Evolutionary conservation across 2,888 invertebrate genomes (phyloP).

Genomic region (Drosophila testacea): DNA sequence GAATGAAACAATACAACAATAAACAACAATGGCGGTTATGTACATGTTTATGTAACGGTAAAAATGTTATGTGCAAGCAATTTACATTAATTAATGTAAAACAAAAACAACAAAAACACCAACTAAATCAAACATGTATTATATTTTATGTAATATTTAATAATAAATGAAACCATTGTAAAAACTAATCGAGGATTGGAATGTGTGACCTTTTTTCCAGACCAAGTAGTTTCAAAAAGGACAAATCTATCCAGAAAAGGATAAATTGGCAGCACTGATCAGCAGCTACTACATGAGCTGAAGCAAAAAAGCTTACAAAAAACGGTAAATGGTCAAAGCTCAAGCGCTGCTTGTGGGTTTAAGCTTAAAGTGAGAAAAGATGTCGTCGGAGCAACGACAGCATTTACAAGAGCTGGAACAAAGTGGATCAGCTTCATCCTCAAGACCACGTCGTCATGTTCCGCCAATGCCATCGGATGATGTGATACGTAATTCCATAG

Average conservation of each 20-base stretch:
- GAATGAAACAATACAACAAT: slow-evolving; percentile 31
- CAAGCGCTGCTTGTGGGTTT: not conserved
- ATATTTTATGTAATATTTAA: slow-evolving; percentile 68
- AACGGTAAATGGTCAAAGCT: slow-evolving; percentile 24
- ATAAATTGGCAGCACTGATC: no score
- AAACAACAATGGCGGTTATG: slow-evolving; percentile 16
- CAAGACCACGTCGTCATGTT: slow-evolving; percentile 4
- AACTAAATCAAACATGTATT: slow-evolving; percentile 71
- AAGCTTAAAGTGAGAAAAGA: slow-evolving; percentile 9
- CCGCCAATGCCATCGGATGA: slow-evolving; percentile 58
- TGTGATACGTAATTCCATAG: slow-evolving; percentile 62
- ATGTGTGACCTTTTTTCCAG: no score
- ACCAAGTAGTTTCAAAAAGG: no score
- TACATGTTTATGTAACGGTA: slow-evolving; percentile 29
- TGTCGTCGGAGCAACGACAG: slow-evolving; percentile 26
- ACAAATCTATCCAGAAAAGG: no score
- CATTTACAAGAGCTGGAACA: not conserved
- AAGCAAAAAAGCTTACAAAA: not conserved
- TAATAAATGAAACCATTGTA: slow-evolving; percentile 41
- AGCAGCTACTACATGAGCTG: no score
- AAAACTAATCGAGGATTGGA: slow-evolving; percentile 1
- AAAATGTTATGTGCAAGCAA: slow-evolving; percentile 52
- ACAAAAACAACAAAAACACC: slow-evolving; percentile 41
- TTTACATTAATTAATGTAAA: slow-evolving; percentile 36
- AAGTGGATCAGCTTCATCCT: not conserved